These are phyloP conservation scores for Leptobrachium leishanense DNA, from an alignment of 2,113 vertebrate species.

Conservation along the genomic window DNA sequence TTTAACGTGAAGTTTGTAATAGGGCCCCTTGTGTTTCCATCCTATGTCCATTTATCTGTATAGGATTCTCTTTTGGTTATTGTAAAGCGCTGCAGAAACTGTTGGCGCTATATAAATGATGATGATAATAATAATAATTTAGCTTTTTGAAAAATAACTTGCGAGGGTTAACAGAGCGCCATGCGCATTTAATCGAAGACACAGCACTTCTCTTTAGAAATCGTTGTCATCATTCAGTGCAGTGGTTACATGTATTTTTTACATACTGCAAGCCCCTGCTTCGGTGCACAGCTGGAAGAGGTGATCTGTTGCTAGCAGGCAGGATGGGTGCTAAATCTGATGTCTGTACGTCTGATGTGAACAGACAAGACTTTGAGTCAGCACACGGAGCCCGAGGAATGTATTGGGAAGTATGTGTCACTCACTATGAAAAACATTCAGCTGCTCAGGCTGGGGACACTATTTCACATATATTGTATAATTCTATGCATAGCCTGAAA, in stretches of 20 bases:
- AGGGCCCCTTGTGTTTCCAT: too few relatives aligned
- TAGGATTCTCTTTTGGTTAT: too few relatives aligned
- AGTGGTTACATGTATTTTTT: not conserved
- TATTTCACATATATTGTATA: conserved; percentile 22
- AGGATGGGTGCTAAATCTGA: not conserved
- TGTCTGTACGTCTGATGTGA: conserved; percentile 29
- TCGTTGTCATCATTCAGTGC: too few relatives aligned
- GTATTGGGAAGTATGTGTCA: conserved; percentile 17
- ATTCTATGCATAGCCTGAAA: conserved; percentile 8
- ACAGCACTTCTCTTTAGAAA: too few relatives aligned
- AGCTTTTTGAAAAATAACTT: too few relatives aligned
- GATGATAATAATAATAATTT: too few relatives aligned
- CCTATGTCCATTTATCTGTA: too few relatives aligned
- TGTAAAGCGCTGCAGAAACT: too few relatives aligned
- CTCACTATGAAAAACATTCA: conserved; percentile 14
- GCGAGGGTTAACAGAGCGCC: too few relatives aligned
- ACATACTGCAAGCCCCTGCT: not conserved
- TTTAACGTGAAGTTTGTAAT: too few relatives aligned
- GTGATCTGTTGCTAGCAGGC: not conserved
- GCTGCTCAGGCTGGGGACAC: not conserved
- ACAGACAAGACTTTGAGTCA: conserved; percentile 43
- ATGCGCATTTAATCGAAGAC: too few relatives aligned
- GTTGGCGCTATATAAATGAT: too few relatives aligned
- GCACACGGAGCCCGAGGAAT: conserved; percentile 34
- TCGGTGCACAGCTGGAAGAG: not conserved